phyloP scores from a whole-genome alignment of 2,113 vertebrate genomes.

The Patagioenas fasciata region DNA sequence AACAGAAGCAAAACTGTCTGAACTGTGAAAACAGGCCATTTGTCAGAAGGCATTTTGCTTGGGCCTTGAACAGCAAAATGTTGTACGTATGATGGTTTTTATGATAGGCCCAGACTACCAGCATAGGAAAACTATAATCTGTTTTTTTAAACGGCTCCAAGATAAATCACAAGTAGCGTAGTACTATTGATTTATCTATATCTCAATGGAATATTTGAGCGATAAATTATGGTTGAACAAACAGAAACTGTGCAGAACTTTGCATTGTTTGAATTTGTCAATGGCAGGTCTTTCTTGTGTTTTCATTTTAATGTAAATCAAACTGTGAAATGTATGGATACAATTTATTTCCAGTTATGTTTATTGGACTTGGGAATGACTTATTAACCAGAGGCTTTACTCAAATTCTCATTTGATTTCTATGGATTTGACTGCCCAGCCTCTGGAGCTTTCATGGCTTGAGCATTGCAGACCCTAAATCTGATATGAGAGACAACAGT shows the following conservation, averaged over 20 bases:
- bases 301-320: constrained; percentile 66
- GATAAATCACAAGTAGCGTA: constrained; percentile 48
- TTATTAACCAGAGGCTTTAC: constrained; percentile 63
- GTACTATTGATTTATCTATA: constrained; percentile 61
- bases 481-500: constrained; percentile 32
- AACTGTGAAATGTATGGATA: constrained; percentile 63
- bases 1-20: constrained; percentile 26
- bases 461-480: constrained; percentile 25
- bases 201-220: constrained; percentile 51
- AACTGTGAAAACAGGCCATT: neutral
- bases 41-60: constrained; percentile 42
- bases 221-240: constrained; percentile 31
- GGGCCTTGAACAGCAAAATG: neutral
- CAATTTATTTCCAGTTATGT: constrained; percentile 68
- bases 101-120: neutral
- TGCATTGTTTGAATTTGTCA: constrained; percentile 59
- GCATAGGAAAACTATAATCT: constrained; percentile 26
- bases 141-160: neutral
- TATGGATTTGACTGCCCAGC: constrained; percentile 40
- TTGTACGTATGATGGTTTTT: neutral
- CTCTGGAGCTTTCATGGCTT: constrained; percentile 37
- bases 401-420: constrained; percentile 68
- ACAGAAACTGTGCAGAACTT: constrained; percentile 53
- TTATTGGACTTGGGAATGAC: constrained; percentile 56
- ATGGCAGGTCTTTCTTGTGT: constrained; percentile 22